These are phyloP conservation scores for Amblyjoppa proteus DNA, from an alignment of 2,888 invertebrate species.

Conservation along the genomic window DNA sequence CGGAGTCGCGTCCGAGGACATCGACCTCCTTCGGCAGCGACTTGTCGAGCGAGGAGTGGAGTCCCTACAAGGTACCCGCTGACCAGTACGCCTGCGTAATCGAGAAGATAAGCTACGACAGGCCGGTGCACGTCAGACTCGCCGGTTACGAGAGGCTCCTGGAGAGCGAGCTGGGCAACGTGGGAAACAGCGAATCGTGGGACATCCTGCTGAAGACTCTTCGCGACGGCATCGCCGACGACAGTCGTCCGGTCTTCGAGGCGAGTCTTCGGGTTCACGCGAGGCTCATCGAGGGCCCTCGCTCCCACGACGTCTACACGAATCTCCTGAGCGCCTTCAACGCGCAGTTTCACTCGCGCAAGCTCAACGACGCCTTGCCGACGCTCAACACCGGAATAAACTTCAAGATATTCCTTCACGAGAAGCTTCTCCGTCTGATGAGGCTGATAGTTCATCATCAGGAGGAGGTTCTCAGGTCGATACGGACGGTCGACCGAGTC, in stretches of 20 bases:
- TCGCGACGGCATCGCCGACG: slow-evolving; percentile 79
- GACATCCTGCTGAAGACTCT: slow-evolving; percentile 76
- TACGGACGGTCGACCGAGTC: slow-evolving; percentile 76
- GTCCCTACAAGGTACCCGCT: slow-evolving; percentile 68
- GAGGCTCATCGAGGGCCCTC: slow-evolving; percentile 72
- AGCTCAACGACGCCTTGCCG: slow-evolving; percentile 77
- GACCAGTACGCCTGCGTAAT: slow-evolving; percentile 76
- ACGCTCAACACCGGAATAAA: slow-evolving; percentile 80
- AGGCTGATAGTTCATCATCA: slow-evolving; percentile 78
- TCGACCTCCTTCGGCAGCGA: slow-evolving; percentile 79
- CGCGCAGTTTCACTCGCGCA: slow-evolving; percentile 77
- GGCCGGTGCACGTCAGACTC: slow-evolving; percentile 82
- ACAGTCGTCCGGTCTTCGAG: slow-evolving; percentile 81
- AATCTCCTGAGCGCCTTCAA: slow-evolving; percentile 79
- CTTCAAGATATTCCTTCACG: slow-evolving; percentile 82
- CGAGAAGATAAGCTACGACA: slow-evolving; percentile 77
- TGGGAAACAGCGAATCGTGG: slow-evolving; percentile 75
- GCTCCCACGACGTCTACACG: slow-evolving; percentile 74
- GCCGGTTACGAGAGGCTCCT: slow-evolving; percentile 81
- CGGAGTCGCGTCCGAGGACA: slow-evolving; percentile 73
- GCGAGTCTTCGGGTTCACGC: slow-evolving; percentile 80
- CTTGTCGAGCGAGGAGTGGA: slow-evolving; percentile 81
- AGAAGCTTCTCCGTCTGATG: slow-evolving; percentile 80
- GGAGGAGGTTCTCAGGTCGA: slow-evolving; percentile 78
- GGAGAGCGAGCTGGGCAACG: slow-evolving; percentile 77